Evolutionary conservation across 2,113 vertebrate genomes (phyloP), one percentile per base, ranked within the genome.

Genomic region (Stigmatopora nigra): DNA sequence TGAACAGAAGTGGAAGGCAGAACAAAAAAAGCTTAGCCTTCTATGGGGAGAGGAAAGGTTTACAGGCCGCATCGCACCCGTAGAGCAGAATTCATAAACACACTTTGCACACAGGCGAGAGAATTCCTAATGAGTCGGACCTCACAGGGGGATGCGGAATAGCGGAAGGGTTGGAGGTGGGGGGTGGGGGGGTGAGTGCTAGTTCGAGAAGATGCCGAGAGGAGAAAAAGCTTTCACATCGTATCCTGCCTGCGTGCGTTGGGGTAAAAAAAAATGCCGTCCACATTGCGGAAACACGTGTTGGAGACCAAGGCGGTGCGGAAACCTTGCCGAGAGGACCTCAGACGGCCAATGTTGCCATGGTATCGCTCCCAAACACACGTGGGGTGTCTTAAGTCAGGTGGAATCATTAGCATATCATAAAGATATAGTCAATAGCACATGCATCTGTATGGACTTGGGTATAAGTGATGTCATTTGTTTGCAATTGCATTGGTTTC

Each of bases 11-110:
- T 14, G 19, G 10, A 31, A 9, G 31, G 48, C 15, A n/a, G 48
- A 19, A 51, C 5, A 20, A 76, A 55, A 76, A 69, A 82, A 75
- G 76, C 73, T 65, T 69, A 77, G 75, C 12, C 15, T 67, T 83
- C 82, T 84, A 73, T 61, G 11, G 52, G 67, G 86, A 79, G 85
- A 87, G 84, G 78, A 70, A 36, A 68, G 72, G 77, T 75, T 79
- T 82, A 85, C 78, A 75, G 81, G 82, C 83, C 73, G 73, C 79
- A 83, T 84, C 77, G 80, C 75, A 78, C 72, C 70, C 76, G 71
- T 74, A 75, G 81, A 86, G 83, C 71, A 79, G 80, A 87, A 87
- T 88, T 72, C 78, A 84, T 75, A 80, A 85, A 83, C 66, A 69
- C 71, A 41, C 53, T 67, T 9, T 0, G 31, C 65, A 70, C 67